Percentiles rank a stretch among this genome's conserved stretches.
These are phyloP conservation scores for Eira barbara DNA, from an alignment of 2,113 vertebrate species.

Conservation along the genomic window DNA sequence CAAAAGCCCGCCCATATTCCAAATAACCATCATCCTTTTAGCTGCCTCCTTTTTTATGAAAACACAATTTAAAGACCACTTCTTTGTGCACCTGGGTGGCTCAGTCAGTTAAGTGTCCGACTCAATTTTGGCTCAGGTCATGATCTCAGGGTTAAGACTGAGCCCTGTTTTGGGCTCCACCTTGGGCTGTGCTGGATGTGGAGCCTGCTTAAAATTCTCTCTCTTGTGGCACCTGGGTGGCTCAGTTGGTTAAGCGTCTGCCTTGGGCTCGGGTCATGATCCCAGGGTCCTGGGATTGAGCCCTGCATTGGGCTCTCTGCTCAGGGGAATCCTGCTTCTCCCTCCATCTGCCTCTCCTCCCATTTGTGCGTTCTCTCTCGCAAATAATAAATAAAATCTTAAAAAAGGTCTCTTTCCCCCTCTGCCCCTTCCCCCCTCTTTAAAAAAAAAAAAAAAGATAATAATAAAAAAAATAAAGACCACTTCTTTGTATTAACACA, in stretches of 20 bases:
- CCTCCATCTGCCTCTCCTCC: too few relatives aligned
- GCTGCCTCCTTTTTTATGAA: neutral
- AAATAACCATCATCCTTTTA: neutral
- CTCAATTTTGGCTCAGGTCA: neutral
- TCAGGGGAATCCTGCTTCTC: too few relatives aligned
- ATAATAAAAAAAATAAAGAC: neutral
- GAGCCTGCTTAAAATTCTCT: neutral
- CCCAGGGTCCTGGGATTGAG: too few relatives aligned
- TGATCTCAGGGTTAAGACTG: neutral
- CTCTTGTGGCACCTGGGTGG: neutral
- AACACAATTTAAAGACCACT: conserved; percentile 44
- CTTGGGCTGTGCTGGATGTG: neutral
- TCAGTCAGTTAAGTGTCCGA: neutral
- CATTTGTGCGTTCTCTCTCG: too few relatives aligned
- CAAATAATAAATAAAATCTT: too few relatives aligned
- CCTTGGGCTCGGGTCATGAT: too few relatives aligned
- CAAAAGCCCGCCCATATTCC: conserved; percentile 1
- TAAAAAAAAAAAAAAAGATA: too few relatives aligned
- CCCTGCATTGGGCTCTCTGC: too few relatives aligned
- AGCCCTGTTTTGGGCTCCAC: neutral
- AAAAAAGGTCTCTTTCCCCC: too few relatives aligned
- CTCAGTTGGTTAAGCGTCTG: neutral
- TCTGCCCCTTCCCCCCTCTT: too few relatives aligned
- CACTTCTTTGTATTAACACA: conserved; percentile 5
- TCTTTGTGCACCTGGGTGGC: neutral